Evolutionary conservation across 2,797 vertebrate genomes (phyloP).

Genomic region (Diglossa cyanea): DNA sequence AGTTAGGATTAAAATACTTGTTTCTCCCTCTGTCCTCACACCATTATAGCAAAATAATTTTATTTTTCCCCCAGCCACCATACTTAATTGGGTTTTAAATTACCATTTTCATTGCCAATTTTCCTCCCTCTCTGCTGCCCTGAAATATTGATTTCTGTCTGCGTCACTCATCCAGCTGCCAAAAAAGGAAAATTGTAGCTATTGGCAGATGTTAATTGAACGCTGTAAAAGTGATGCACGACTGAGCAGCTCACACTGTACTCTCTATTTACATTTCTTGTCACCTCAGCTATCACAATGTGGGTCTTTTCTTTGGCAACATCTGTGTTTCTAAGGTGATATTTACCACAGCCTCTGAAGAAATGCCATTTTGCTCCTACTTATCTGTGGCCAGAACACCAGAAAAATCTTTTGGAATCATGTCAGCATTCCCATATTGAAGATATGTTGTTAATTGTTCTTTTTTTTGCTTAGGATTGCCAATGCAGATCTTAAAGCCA

Average conservation of each 20-base stretch:
- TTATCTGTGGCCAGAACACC: not conserved
- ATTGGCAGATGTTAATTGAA: conserved; percentile 47
- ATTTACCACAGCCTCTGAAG: not conserved
- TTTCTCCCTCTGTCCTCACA: not conserved
- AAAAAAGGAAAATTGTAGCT: conserved; percentile 41
- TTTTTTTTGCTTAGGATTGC: conserved; percentile 77
- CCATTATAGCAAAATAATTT: not conserved
- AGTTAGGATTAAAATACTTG: not conserved
- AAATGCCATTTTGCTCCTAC: not conserved
- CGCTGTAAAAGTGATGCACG: conserved; percentile 19
- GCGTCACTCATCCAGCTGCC: not conserved
- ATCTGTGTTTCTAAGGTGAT: conserved; percentile 17
- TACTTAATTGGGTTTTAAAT: conserved; percentile 39
- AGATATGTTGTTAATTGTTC: not conserved
- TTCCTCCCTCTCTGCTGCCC: not conserved
- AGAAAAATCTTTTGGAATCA: not conserved
- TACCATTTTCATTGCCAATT: not conserved
- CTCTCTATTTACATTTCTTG: not conserved
- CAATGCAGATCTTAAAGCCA: conserved; percentile 92
- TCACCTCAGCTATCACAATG: not conserved
- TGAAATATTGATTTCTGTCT: conserved; percentile 6
- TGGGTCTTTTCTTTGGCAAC: not conserved
- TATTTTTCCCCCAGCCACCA: not conserved
- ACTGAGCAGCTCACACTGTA: not conserved
- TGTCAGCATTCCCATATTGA: not conserved